Conservation (phyloP, 2,113 vertebrate species). For the Oreochromis spilurus region DNA sequence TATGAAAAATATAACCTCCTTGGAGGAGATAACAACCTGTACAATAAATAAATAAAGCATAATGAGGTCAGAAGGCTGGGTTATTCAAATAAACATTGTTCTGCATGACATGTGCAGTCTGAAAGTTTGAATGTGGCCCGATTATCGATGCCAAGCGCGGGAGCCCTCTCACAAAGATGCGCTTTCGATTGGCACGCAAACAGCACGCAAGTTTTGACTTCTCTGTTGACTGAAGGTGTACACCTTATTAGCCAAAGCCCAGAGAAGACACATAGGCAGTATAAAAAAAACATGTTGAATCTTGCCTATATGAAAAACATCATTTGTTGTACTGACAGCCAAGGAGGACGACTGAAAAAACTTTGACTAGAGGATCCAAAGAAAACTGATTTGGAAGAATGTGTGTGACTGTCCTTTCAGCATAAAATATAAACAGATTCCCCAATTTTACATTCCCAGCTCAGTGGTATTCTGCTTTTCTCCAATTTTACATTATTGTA, state of each 20-base stretch:
- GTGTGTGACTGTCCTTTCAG: background rate
- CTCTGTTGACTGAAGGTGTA: background rate
- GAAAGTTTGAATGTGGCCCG: background rate
- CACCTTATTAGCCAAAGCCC: background rate
- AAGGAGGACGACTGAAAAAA: background rate
- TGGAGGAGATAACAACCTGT: background rate
- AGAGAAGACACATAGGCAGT: background rate
- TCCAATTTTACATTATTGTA: background rate
- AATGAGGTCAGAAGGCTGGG: background rate
- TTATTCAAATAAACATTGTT: background rate
- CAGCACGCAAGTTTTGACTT: background rate
- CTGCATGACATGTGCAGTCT: background rate
- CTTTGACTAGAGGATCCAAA: background rate
- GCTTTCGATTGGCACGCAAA: background rate
- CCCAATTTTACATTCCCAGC: background rate
- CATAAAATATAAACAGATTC: background rate
- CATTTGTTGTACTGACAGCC: background rate
- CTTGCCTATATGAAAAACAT: background rate
- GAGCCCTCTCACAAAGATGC: background rate
- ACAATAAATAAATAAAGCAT: background rate
- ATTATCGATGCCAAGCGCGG: background rate
- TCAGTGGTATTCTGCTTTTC: background rate
- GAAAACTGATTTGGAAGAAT: background rate
- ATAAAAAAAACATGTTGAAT: background rate
- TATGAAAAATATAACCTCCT: background rate